phyloP scores from a whole-genome alignment of 2,113 vertebrate species.

The Carassius carassius region DNA sequence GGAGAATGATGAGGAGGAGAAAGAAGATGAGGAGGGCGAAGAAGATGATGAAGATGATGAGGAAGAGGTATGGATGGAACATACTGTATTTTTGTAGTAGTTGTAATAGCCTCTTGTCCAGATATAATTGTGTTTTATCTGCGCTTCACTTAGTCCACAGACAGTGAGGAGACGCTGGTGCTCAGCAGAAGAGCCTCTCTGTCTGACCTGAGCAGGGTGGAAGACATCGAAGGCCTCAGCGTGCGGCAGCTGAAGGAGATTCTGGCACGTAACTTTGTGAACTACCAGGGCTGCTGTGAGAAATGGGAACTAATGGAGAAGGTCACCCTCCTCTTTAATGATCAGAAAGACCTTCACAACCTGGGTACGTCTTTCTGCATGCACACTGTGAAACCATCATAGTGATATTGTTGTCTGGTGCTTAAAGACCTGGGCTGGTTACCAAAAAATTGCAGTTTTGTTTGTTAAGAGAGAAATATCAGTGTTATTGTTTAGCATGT shows the following conservation, averaged over 20 bases:
- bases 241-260: conserved; percentile 97
- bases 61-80: conserved; percentile 24
- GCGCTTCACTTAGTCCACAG: conserved; percentile 71
- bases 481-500: no score
- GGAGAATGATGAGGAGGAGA: conserved; percentile 19
- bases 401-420: neutral
- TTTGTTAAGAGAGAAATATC: neutral
- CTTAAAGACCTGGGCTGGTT: neutral
- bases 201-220: conserved; percentile 80
- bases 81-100: neutral
- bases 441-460: neutral
- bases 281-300: conserved; percentile 98
- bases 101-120: neutral
- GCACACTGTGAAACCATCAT: neutral
- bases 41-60: conserved; percentile 41
- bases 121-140: neutral
- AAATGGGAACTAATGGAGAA: conserved; percentile 98
- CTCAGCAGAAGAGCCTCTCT: conserved; percentile 88
- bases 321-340: conserved; percentile 87
- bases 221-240: conserved; percentile 86
- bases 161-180: conserved; percentile 81
- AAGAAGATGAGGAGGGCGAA: conserved; percentile 23
- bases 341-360: conserved; percentile 85
- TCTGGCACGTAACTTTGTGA: conserved; percentile 92
- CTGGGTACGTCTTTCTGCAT: conserved; percentile 69